Evolutionary conservation across 1,140 invertebrate genomes (phyloP), one percentile per base, ranked within the genome.

Genomic region (Amphibalanus amphitrite): DNA sequence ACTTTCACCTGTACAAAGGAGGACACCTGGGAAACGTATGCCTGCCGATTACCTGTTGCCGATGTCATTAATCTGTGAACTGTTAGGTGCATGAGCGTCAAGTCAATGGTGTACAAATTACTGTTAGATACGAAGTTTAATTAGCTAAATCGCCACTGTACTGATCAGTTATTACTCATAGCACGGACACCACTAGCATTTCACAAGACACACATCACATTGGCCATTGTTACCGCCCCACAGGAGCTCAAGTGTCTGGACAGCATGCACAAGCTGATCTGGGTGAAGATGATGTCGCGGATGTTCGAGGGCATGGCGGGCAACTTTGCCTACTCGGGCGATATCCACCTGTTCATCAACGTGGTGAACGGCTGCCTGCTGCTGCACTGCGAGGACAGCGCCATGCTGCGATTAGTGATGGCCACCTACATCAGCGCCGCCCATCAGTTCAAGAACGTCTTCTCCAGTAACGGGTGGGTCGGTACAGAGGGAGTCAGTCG

Each of bases 231-330:
- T n/a, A n/a, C n/a, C n/a, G 17, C 38, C 38, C 17, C 17, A 6
- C 74, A 90, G 87, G 93, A 97, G 78, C 82, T 99, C 47, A 85
- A 95, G 69, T 93, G 93, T 1, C 82, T 99, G 73, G 97, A 99
- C 80, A 92, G 97, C 0, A 83, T 98, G 73, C 96, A 99, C 80
- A 99, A 99, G 81, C 96, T 97, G 78, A 94, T 95, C 86, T 99
- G 97, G 97, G 92, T 96, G 0, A 89, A 94, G 74, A 82, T 99
- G 28, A 95, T 99, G 75, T 89, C 91, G 0, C 86, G 93, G 69
- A 97, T 99, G 94, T 99, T 99, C 79, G 93, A 95, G 82, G 93
- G 93, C 0, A 99, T 99, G 94, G 93, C 93, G 4, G 92, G 92
- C 25, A 97, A 98, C 78, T 98, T 98, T 78, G 95, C 94, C 0